phyloP scores from a whole-genome alignment of 2,797 vertebrate species.

The Limosa lapponica region DNA sequence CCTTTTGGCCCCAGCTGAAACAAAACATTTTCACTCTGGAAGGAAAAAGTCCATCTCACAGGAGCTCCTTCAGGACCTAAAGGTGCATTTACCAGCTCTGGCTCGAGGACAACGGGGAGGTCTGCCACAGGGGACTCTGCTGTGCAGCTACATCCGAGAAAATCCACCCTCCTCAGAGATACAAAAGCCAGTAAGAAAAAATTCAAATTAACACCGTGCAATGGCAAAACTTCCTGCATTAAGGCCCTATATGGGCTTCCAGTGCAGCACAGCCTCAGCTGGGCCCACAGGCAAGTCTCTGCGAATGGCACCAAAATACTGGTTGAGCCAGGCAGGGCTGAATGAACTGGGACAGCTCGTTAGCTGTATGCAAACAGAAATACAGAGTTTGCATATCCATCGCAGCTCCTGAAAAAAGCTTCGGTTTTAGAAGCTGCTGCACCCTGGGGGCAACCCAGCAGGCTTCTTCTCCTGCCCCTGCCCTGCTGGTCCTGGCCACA shows the following conservation, averaged over 20 bases:
- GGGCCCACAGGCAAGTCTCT: neutral
- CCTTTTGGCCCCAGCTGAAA: neutral
- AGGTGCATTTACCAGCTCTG: neutral
- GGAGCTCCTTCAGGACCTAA: neutral
- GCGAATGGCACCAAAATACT: conserved; percentile 28
- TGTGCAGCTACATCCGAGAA: neutral
- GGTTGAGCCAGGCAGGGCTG: conserved; percentile 40
- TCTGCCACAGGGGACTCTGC: neutral
- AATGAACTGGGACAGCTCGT: conserved; percentile 47
- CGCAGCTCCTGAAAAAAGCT: conserved; percentile 30
- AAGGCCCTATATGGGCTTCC: neutral
- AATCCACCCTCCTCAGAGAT: neutral
- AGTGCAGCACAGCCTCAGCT: neutral
- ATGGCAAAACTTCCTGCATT: neutral
- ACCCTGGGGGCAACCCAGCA: neutral
- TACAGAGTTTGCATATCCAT: conserved; percentile 39
- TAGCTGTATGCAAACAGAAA: conserved; percentile 21
- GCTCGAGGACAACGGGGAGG: neutral
- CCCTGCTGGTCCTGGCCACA: neutral
- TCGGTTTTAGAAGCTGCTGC: neutral
- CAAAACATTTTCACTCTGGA: neutral
- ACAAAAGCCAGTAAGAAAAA: neutral
- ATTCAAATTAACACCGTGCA: neutral
- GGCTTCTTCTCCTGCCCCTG: neutral
- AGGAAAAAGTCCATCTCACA: neutral